Conservation (phyloP, 2,888 invertebrate species). For the Malthinus flaveolus region DNA sequence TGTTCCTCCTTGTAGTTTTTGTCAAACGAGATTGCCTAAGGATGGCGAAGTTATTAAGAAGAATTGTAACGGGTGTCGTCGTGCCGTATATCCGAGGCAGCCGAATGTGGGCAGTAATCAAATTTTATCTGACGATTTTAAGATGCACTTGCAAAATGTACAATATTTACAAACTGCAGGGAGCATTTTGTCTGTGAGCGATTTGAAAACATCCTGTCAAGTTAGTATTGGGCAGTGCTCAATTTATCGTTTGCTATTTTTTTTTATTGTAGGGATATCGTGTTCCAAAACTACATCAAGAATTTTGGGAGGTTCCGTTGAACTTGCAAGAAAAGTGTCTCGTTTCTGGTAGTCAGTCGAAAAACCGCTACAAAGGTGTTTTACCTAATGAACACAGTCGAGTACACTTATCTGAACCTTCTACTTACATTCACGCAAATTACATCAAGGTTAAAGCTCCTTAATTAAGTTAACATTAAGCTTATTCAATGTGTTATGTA, state of each 20-base stretch:
- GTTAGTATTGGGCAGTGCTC: constrained; percentile 32
- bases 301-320: constrained; percentile 93
- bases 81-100: constrained; percentile 50
- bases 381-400: constrained; percentile 87
- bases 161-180: constrained; percentile 74
- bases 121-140: constrained; percentile 71
- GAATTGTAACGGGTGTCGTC: constrained; percentile 44
- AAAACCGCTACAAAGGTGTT: constrained; percentile 89
- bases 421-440: constrained; percentile 92
- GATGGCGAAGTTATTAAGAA: constrained; percentile 41
- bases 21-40: constrained; percentile 51
- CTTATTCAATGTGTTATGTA: constrained; percentile 25
- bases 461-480: neutral
- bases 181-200: constrained; percentile 63
- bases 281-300: constrained; percentile 74
- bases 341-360: constrained; percentile 84
- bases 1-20: constrained; percentile 54
- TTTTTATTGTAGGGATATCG: constrained; percentile 59
- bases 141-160: constrained; percentile 71
- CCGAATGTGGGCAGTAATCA: constrained; percentile 64
- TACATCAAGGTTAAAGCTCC: constrained; percentile 73
- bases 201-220: constrained; percentile 57
- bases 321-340: constrained; percentile 90
- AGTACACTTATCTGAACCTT: constrained; percentile 69
- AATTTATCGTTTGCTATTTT: neutral